Percentiles rank a stretch among this genome's conserved stretches.
Conservation (phyloP, 2,888 invertebrate species). For the Agonopterix arenella region DNA sequence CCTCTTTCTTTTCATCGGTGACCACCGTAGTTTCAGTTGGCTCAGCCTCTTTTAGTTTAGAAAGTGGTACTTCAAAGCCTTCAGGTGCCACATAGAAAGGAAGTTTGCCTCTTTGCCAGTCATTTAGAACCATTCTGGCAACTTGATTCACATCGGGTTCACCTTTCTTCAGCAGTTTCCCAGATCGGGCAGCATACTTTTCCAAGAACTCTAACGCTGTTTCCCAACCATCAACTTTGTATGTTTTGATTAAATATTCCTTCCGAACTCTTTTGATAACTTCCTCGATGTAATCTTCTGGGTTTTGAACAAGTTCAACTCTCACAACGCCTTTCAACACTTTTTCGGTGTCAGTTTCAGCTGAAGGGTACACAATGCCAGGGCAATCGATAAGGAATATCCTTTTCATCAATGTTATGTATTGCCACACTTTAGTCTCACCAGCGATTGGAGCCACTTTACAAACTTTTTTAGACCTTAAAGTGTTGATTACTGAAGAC, state of each 20-base stretch:
- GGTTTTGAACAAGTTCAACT: conserved; percentile 94
- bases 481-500: conserved; percentile 97
- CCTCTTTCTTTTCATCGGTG: conserved; percentile 26
- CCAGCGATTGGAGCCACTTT: conserved; percentile 99
- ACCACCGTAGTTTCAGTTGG: conserved; percentile 15
- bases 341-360: conserved; percentile 95
- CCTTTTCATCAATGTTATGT: conserved; percentile 97
- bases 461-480: conserved; percentile 97
- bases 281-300: conserved; percentile 94
- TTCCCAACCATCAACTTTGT: conserved; percentile 89
- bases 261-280: conserved; percentile 91
- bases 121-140: conserved; percentile 97
- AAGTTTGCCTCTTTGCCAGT: conserved; percentile 98
- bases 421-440: conserved; percentile 99
- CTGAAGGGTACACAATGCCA: conserved; percentile 97
- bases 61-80: conserved; percentile 84
- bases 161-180: conserved; percentile 96
- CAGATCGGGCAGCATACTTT: conserved; percentile 89
- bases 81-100: conserved; percentile 96
- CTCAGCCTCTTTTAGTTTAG: conserved; percentile 47
- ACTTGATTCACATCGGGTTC: conserved; percentile 94
- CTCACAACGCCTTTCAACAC: conserved; percentile 98
- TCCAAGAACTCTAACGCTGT: conserved; percentile 93
- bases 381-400: conserved; percentile 99
- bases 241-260: conserved; percentile 94